Conservation (phyloP, 1,140 invertebrate species). For the Trypoxylus dichotomus region DNA sequence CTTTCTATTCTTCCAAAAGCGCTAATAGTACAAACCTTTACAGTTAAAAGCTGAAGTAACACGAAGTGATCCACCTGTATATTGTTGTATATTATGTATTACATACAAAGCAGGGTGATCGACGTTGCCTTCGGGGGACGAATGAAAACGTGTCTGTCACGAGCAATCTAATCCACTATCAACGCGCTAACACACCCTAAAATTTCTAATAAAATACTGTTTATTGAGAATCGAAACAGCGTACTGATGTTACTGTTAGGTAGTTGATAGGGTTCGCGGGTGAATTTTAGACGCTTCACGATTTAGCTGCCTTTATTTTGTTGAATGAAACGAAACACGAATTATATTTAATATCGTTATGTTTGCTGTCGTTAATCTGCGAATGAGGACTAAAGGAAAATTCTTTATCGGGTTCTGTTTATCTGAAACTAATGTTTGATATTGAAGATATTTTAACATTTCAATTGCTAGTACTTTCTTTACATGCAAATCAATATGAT, state of each 20-base stretch:
- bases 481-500: no score
- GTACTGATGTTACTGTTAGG: constrained; percentile 6
- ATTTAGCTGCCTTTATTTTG: not conserved
- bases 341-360: no score
- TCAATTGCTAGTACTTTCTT: no score
- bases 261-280: not conserved
- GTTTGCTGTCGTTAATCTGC: no score
- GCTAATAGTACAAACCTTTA: no score
- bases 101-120: not conserved
- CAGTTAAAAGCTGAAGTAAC: no score
- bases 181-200: constrained; percentile 42
- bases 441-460: no score
- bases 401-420: no score
- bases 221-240: constrained; percentile 32
- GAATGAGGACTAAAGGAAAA: no score
- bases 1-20: no score
- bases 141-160: constrained; percentile 45
- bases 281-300: not conserved
- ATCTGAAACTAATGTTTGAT: no score
- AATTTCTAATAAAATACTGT: constrained; percentile 39
- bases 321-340: not conserved
- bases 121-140: constrained; percentile 24
- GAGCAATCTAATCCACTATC: constrained; percentile 45
- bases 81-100: not conserved
- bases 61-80: no score